Conservation (phyloP, 2,797 vertebrate genomes). For the Acridotheres tristis region DNA sequence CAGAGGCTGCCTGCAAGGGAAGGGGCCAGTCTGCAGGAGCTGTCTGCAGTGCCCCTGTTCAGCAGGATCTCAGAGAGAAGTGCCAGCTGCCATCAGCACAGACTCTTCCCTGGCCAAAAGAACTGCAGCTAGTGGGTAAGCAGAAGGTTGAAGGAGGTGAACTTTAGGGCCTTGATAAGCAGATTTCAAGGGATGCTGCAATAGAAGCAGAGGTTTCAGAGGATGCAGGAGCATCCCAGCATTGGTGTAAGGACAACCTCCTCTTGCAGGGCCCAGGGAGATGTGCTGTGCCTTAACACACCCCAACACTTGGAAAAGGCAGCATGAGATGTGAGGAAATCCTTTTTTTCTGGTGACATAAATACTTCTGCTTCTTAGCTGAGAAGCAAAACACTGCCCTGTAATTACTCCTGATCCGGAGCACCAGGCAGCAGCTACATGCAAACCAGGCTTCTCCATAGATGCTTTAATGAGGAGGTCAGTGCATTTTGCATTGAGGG, state of each 20-base stretch:
- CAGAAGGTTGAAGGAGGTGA: background rate
- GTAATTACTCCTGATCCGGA: background rate
- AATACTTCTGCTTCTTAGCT: background rate
- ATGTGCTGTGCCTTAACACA: background rate
- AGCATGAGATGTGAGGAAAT: background rate
- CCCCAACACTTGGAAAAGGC: background rate
- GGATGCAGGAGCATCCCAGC: background rate
- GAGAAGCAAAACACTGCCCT: background rate
- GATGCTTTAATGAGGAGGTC: constrained; percentile 1
- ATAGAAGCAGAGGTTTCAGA: background rate
- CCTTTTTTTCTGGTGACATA: background rate
- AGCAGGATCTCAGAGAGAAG: background rate
- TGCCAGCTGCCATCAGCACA: background rate
- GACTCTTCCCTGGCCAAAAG: background rate
- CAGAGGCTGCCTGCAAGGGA: background rate
- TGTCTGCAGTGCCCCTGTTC: background rate
- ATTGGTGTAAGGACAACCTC: background rate
- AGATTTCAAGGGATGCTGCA: background rate
- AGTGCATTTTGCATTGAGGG: background rate
- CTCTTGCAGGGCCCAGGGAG: background rate
- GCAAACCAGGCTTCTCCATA: background rate
- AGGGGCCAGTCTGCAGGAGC: background rate
- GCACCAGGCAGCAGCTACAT: background rate
- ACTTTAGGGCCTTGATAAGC: background rate
- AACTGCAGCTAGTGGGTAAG: background rate